Base-by-base conservation (phyloP, 2,888 invertebrate genomes). In the Nebria salina region DNA sequence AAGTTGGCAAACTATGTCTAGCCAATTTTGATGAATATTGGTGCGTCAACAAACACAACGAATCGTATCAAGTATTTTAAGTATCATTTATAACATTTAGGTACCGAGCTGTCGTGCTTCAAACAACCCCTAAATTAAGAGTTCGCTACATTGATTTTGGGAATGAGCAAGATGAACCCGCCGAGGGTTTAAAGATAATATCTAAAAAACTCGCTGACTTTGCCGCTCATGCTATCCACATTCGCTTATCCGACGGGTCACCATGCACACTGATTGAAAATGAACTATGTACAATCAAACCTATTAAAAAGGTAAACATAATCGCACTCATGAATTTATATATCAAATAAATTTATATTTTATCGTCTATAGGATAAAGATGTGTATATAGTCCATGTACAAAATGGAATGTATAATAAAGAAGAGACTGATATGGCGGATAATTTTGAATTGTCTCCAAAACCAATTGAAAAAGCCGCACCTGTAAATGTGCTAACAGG, bases 91-190 rank as follows among this genome's bases (percentile, higher is more conserved):
- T 77, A 68, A 65, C 9, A 65, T 11, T 75, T 82, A 86, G 87
- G 87, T 86, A 83, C 80, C 83, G 87, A 76, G 85, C 84, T 34
- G 68, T 83, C n/a, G 83, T 86, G 41, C 72, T 84, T 20, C 77
- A 81, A 68, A 77, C 81, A n/a, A 82, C 82, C 8, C 86, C 86
- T 0, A 72, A 75, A 72, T 54, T 85, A 7, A 84, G 78, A 73
- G 86, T 87, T 2, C 83, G 84, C 20, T 86, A 85, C 65, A 77
- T 87, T 2, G 87, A 87, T 82, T 87, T 85, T 82, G 87, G 87
- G 4, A 87, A 86, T 82, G 76, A 82, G 70, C 66, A 83, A 13
- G 84, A 84, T 3, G 80, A 82, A 13, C 70, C 82, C 13, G 76
- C 86, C 9, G 83, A 54, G 13, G 84, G 83, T 74, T 72, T 82